Evolutionary conservation across 2,113 vertebrate species (phyloP), one percentile per base, ranked within the genome.

Genomic region (Dicrurus megarhynchus): DNA sequence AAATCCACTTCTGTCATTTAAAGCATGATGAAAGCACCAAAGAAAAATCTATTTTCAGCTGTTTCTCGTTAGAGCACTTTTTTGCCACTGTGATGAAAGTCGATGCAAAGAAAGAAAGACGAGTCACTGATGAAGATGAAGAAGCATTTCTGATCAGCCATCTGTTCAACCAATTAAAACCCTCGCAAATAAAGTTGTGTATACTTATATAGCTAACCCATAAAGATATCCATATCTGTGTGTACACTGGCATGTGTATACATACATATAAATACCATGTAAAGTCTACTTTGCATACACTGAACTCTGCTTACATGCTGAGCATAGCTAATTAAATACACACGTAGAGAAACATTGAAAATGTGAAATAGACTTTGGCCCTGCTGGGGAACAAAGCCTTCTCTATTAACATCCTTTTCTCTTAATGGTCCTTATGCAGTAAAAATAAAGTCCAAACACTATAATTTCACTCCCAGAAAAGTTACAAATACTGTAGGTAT

Each of bases 361-460:
- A 89, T 63, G 82, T 1, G 73, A 94, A 96, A 93, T 50, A 74
- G 80, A 80, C 76, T 94, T 91, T 83, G 77, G 94, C 76, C 87
- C 88, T 64, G 3, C 11, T 82, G 22, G 71, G 96, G 96, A 98
- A 98, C 97, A 98, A 98, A 97, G 94, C 84, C 73, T 97, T 95
- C 88, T 94, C 89, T 96, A 96, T 97, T 96, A 97, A 69, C 93
- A 56, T 56, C 87, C 65, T 95, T 97, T 95, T 93, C 89, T 97
- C 91, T 96, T 93, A 95, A 97, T 96, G 97, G 97, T 87, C 97
- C 96, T 97, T 94, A 90, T 96, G 93, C 83, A 86, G 95, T 95
- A 97, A 97, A 98, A 98, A 98, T 98, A 97, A 98, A 97, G 98
- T 98, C 97, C 97, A 97, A 98, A 98, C 97, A 97, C 97, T 98